Evolutionary conservation across 2,797 vertebrate species (phyloP).

Genomic region (Sebastes taczanowskii): DNA sequence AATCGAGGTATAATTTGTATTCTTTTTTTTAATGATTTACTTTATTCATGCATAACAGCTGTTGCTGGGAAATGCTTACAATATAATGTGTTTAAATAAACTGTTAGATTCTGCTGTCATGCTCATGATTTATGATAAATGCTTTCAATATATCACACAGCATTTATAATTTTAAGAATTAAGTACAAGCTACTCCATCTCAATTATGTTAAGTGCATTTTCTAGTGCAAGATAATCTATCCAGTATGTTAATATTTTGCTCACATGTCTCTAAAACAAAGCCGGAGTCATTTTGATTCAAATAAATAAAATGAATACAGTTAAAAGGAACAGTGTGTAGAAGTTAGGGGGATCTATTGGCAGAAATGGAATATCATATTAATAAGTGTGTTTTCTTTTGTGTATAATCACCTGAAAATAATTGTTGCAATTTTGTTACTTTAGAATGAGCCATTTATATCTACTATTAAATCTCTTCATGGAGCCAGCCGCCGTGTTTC

Average conservation of each 20-base stretch:
- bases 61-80: background rate
- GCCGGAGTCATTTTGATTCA: background rate
- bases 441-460: no score
- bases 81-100: background rate
- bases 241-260: background rate
- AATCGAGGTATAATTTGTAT: background rate
- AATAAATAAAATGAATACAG: background rate
- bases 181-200: background rate
- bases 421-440: accelerated
- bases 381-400: no score
- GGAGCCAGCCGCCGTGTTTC: no score
- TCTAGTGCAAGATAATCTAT: background rate
- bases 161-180: background rate
- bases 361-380: background rate
- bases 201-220: background rate
- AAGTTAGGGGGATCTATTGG: background rate
- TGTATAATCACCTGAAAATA: no score
- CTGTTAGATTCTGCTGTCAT: background rate
- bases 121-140: background rate
- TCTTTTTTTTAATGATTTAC: background rate
- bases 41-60: background rate
- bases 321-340: background rate
- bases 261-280: background rate
- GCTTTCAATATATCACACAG: background rate
- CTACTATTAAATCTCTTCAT: no score